A percentile compares a stretch with the other conserved stretches of the same genome.
Evolutionary conservation across 2,797 vertebrate species (phyloP).

Genomic region (Syngnathus rostellatus): DNA sequence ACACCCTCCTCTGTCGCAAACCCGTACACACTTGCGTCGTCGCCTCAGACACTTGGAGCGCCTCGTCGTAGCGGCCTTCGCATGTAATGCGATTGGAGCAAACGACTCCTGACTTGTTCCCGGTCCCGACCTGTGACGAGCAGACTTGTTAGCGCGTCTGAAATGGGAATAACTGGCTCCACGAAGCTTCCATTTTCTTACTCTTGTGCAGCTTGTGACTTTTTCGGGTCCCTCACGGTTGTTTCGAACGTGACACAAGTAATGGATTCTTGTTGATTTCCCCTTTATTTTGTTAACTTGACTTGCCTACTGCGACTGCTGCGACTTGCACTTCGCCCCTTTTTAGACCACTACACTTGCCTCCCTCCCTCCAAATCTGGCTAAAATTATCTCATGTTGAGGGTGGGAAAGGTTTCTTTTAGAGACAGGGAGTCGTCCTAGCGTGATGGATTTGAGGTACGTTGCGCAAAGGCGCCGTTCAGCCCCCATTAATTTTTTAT

Average conservation of each 20-base stretch:
- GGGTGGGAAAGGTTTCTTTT: neutral
- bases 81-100: neutral
- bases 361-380: neutral
- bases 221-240: neutral
- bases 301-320: neutral
- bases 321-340: neutral
- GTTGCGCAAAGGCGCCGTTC: neutral
- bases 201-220: constrained; percentile 3
- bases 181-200: neutral
- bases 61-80: neutral
- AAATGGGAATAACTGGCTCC: neutral
- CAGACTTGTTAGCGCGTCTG: neutral
- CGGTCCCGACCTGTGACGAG: neutral
- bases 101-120: neutral
- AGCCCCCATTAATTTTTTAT: neutral
- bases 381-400: neutral
- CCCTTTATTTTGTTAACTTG: neutral
- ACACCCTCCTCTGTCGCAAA: neutral
- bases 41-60: neutral
- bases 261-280: neutral
- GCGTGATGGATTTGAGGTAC: neutral
- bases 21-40: neutral
- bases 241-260: neutral
- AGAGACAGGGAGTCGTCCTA: neutral
- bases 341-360: neutral